Evolutionary conservation across 1,140 invertebrate genomes (phyloP).

Genomic region (Drosophila murphyi): DNA sequence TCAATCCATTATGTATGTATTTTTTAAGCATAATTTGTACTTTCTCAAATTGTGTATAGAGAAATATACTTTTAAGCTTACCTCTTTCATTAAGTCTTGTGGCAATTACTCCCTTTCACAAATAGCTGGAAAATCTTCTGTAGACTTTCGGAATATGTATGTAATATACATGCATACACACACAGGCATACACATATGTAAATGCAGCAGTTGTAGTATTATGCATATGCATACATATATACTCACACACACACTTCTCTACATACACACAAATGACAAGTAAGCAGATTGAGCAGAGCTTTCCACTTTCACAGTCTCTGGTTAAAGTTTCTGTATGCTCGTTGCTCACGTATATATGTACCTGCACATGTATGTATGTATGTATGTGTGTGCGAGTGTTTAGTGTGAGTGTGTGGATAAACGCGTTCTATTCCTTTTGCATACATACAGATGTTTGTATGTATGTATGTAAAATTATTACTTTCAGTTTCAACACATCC

Average conservation of each 20-base stretch:
- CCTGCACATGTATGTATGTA: slow-evolving; percentile 11
- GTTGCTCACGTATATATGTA: slow-evolving; percentile 13
- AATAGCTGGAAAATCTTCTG: slow-evolving; percentile 49
- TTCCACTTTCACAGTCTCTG: slow-evolving; percentile 54
- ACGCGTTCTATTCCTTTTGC: slow-evolving; percentile 62
- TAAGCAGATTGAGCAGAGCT: slow-evolving; percentile 35
- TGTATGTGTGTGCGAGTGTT: slow-evolving; percentile 13
- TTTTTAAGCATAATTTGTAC: background rate
- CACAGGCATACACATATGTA: slow-evolving; percentile 16
- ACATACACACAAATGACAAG: slow-evolving; percentile 2
- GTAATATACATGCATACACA: slow-evolving; percentile 15
- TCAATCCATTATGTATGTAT: background rate
- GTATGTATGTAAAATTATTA: slow-evolving; percentile 31
- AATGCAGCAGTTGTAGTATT: slow-evolving; percentile 8
- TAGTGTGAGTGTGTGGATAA: slow-evolving; percentile 21
- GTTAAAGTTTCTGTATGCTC: slow-evolving; percentile 35
- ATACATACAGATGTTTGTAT: slow-evolving; percentile 30
- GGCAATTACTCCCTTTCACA: slow-evolving; percentile 61
- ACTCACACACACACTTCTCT: slow-evolving; percentile 15
- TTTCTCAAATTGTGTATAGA: background rate
- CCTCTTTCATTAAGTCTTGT: slow-evolving; percentile 74
- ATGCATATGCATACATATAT: slow-evolving; percentile 7
- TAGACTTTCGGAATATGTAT: slow-evolving; percentile 42
- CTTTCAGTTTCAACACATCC: slow-evolving; percentile 61
- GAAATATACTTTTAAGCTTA: slow-evolving; percentile 27